A percentile compares a stretch with the other conserved stretches of the same genome.
phyloP scores from a whole-genome alignment of 2,888 invertebrate genomes.

The Anoncus sp. region DNA sequence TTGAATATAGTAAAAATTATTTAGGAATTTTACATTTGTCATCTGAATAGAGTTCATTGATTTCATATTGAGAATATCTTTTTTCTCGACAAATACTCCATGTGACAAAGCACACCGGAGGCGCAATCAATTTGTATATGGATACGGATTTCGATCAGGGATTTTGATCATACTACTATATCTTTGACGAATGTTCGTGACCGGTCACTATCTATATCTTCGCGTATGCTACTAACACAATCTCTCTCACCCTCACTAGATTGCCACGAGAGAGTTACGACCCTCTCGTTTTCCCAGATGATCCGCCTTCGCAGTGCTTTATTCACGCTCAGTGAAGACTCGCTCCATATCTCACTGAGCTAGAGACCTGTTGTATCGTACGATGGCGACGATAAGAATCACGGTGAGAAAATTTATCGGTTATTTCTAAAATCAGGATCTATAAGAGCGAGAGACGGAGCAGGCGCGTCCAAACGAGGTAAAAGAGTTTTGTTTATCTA shows the following conservation, averaged over 20 bases:
- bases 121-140: conserved; percentile 15
- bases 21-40: neutral
- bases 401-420: conserved; percentile 47
- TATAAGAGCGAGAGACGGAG: conserved; percentile 5
- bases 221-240: conserved; percentile 14
- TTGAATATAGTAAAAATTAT: neutral
- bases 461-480: conserved; percentile 17
- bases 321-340: conserved; percentile 34
- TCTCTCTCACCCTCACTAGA: conserved; percentile 10
- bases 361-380: conserved; percentile 41
- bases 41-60: neutral
- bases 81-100: neutral
- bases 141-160: conserved; percentile 36
- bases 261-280: conserved; percentile 43
- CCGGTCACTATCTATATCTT: conserved; percentile 25
- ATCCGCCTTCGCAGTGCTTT: conserved; percentile 47
- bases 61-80: neutral
- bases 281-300: conserved; percentile 46
- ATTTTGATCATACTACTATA: conserved; percentile 34
- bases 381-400: conserved; percentile 51
- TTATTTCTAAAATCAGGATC: conserved; percentile 30
- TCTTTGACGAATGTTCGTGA: conserved; percentile 28
- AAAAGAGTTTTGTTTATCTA: too few species aligned
- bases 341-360: conserved; percentile 24
- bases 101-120: neutral